Evolutionary conservation across 2,888 invertebrate genomes (phyloP), one percentile per base, ranked within the genome.

Genomic region (Toxonevra muliebris): DNA sequence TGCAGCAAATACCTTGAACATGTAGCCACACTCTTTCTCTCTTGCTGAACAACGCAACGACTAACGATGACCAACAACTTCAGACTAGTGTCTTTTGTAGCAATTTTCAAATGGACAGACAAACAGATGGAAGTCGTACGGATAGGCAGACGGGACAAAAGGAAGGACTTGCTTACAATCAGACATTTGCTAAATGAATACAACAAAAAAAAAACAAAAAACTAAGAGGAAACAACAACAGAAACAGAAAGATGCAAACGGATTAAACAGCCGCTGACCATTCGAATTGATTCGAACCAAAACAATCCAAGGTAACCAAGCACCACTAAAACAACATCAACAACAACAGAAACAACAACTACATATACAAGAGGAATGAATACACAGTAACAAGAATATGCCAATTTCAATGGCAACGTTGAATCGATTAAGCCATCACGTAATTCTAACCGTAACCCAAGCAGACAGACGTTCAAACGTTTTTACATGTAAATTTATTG

Each of bases 351-450:
- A 61, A 20, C 52, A 41, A 57, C 57, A 55, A 65, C 50, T 30
- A 53, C n/a, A 19, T 48, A 57, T 57, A 43, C 43, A 9, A 42
- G 40, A 17, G 20, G 30, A 19, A 20, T n/a, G 1, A 11, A 17
- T 12, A n/a, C 54, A 54, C n/a, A 54, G 30, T 17, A 19, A 20
- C 15, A 20, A 54, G 53, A 52, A 17, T 42, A 12, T 12, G 30
- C 43, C 42, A 42, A 42, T 42, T 50, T 54, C 66, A 63, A 63
- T 61, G 53, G 57, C 20, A 64, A 42, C 48, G 63, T 53, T 66
- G 74, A 76, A 75, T 76, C 75, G 77, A 77, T 77, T 76, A 76
- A 77, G 77, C 75, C 76, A 76, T 77, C 76, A 76, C 74, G 77
- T 76, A 74, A 76, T 76, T 75, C 73, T 72, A 74, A 76, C 71